These are phyloP conservation scores for Exaiptasia diaphana DNA, from an alignment of 64 coral and sea anemone species.

Conservation along the genomic window DNA sequence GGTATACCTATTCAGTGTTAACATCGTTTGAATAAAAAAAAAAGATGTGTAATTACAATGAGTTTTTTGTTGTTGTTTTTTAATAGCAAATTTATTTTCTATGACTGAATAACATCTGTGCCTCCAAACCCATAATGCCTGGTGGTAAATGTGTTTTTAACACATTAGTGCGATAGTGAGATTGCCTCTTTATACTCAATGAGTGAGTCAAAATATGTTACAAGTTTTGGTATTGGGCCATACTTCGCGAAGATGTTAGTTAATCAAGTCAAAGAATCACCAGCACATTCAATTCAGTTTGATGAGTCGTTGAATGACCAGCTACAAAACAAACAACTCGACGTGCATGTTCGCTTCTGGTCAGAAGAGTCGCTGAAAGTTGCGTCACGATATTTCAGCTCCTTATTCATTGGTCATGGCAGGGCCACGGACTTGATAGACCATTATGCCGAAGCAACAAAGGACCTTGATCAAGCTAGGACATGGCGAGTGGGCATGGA, in stretches of 20 bases:
- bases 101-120: background rate
- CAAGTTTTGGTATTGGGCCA: constrained; percentile 52
- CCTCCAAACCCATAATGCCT: background rate
- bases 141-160: constrained; percentile 66
- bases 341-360: constrained; percentile 46
- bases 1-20: constrained; percentile 1
- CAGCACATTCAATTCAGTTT: constrained; percentile 68
- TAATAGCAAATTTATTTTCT: no score
- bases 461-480: constrained; percentile 48
- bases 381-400: constrained; percentile 56
- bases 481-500: constrained; percentile 68
- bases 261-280: constrained; percentile 38
- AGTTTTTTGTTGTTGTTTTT: no score
- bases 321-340: constrained; percentile 60
- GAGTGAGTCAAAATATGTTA: constrained; percentile 56
- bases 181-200: constrained; percentile 54
- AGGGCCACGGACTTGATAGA: constrained; percentile 45
- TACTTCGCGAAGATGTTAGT: constrained; percentile 47
- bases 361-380: constrained; percentile 14
- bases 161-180: constrained; percentile 48
- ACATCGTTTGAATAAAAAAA: constrained; percentile 3
- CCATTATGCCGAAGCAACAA: constrained; percentile 47
- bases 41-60: background rate
- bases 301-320: constrained; percentile 72
- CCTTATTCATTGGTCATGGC: constrained; percentile 63